Conservation (phyloP, 1,140 invertebrate genomes). For the Rhopalosiphum maidis region DNA sequence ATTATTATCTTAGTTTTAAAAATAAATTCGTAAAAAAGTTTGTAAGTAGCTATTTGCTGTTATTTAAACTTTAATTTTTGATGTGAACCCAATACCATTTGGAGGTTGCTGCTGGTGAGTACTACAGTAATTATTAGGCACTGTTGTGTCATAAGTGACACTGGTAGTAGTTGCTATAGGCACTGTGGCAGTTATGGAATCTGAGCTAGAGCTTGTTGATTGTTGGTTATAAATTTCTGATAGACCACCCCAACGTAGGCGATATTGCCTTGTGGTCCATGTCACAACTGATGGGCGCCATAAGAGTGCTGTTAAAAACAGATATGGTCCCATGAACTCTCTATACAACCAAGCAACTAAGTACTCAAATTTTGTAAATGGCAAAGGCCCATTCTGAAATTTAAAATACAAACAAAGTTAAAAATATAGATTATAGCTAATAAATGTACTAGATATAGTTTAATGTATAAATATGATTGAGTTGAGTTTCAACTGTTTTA, state of each 20-base stretch:
- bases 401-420: background rate
- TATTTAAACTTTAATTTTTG: slow-evolving; percentile 45
- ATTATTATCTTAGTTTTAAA: slow-evolving; percentile 30
- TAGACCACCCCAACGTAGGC: slow-evolving; percentile 90
- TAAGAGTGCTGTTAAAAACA: slow-evolving; percentile 84
- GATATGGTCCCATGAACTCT: slow-evolving; percentile 86
- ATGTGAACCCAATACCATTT: slow-evolving; percentile 28
- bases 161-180: background rate
- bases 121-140: slow-evolving; percentile 10
- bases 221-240: slow-evolving; percentile 69
- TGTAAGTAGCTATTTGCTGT: background rate
- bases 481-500: background rate
- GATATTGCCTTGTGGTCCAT: slow-evolving; percentile 90
- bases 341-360: slow-evolving; percentile 95
- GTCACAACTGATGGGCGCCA: slow-evolving; percentile 80
- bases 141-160: background rate
- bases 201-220: background rate
- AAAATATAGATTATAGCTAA: background rate
- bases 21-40: slow-evolving; percentile 43
- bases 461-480: background rate
- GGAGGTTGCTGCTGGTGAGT: background rate
- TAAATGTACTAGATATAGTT: background rate
- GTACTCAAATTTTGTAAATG: slow-evolving; percentile 97
- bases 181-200: background rate
- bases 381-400: slow-evolving; percentile 85